Percentiles rank a stretch among this genome's conserved stretches.
phyloP scores from a whole-genome alignment of 2,888 invertebrate genomes.

The Napeogenes inachia region DNA sequence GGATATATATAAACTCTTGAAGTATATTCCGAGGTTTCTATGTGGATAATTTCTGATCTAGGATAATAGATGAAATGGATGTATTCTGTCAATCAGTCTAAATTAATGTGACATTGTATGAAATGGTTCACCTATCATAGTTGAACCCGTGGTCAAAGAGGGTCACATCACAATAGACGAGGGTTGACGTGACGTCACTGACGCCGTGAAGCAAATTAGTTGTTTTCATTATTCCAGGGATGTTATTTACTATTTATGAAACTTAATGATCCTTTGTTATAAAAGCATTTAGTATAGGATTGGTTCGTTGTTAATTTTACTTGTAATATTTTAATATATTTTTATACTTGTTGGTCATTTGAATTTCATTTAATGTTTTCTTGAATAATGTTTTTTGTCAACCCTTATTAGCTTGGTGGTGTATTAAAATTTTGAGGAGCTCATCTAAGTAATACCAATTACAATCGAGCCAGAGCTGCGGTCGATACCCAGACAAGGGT shows the following conservation, averaged over 20 bases:
- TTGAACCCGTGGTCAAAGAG: slow-evolving; percentile 26
- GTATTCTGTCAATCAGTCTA: not conserved
- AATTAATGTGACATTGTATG: not conserved
- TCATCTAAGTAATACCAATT: slow-evolving; percentile 13
- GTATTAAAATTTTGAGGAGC: slow-evolving; percentile 5
- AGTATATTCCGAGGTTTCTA: no score
- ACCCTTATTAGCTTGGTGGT: not conserved
- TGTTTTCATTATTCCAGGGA: not conserved
- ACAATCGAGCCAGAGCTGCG: not conserved
- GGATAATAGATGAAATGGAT: not conserved
- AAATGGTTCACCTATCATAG: slow-evolving; percentile 19
- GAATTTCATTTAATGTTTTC: not conserved
- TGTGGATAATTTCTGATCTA: no score
- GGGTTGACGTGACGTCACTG: slow-evolving; percentile 29
- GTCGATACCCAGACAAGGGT: slow-evolving; percentile 12
- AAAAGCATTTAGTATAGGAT: no score
- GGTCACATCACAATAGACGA: slow-evolving; percentile 28
- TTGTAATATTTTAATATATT: not conserved
- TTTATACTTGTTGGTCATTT: not conserved
- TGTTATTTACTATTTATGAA: no score
- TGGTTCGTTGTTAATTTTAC: no score
- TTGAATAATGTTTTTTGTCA: not conserved
- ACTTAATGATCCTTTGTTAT: no score
- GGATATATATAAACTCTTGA: no score
- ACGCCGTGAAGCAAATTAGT: slow-evolving; percentile 16